A percentile compares a stretch with the other conserved stretches of the same genome.
These are phyloP conservation scores for Pseudomyrmex sp. DNA, from an alignment of 1,140 invertebrate species.

Conservation along the genomic window DNA sequence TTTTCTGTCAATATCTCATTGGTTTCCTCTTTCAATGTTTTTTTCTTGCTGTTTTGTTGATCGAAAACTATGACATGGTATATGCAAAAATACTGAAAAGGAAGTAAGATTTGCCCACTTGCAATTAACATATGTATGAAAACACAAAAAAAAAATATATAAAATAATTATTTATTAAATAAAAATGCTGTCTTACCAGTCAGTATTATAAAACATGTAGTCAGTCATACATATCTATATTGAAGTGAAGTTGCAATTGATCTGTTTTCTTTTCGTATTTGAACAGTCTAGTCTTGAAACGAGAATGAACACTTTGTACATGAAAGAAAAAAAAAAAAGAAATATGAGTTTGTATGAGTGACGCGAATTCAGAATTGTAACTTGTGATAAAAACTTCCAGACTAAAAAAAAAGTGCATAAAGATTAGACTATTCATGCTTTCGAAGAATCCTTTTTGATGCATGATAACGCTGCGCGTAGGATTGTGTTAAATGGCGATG, in stretches of 20 bases:
- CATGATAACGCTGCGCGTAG: constrained; percentile 56
- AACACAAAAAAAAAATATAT: not conserved
- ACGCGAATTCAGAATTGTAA: constrained; percentile 2
- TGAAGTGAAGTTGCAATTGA: constrained; percentile 62
- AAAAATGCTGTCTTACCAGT: constrained; percentile 20
- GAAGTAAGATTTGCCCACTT: not conserved
- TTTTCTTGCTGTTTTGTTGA: constrained; percentile 7
- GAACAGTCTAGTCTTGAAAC: constrained; percentile 73
- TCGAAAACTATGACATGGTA: not conserved
- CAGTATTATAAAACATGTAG: constrained; percentile 62
- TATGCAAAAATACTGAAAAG: not conserved
- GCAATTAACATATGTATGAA: constrained; percentile 28
- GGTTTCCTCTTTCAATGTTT: not conserved
- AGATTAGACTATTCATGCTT: constrained; percentile 57
- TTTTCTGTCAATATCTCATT: constrained; percentile 8
- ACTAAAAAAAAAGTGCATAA: constrained; percentile 38
- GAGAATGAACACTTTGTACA: constrained; percentile 35
- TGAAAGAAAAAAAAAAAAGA: constrained; percentile 7
- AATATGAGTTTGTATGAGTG: constrained; percentile 55
- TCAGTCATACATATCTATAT: constrained; percentile 68
- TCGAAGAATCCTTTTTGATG: constrained; percentile 58
- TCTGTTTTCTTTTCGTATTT: constrained; percentile 75
- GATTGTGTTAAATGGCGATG: constrained; percentile 45
- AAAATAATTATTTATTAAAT: constrained; percentile 43
- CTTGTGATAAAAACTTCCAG: constrained; percentile 5